Evolutionary conservation across 2,113 vertebrate species (phyloP).

Genomic region (Columbina picui): DNA sequence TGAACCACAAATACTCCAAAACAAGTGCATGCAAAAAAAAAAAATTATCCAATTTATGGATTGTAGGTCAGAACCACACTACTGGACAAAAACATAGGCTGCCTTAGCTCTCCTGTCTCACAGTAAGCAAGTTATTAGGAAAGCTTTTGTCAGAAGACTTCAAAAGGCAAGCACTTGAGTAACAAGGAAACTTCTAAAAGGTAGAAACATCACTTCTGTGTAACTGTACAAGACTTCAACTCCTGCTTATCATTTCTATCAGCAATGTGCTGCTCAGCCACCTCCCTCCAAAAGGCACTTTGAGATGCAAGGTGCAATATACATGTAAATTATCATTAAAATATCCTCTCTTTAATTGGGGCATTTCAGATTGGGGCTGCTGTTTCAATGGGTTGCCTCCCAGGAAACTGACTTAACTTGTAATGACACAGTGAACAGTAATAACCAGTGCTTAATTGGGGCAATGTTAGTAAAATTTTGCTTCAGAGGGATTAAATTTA

Average conservation of each 20-base stretch:
- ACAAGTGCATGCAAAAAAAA: neutral
- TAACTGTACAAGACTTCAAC: neutral
- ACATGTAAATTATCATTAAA: slow-evolving; percentile 51
- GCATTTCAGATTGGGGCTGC: slow-evolving; percentile 24
- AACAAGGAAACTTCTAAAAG: neutral
- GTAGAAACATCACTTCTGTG: neutral
- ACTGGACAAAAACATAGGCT: neutral
- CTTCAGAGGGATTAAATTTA: slow-evolving; percentile 58
- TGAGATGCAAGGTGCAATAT: slow-evolving; percentile 12
- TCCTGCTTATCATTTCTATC: slow-evolving; percentile 8
- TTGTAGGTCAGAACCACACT: neutral
- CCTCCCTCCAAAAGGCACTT: slow-evolving; percentile 11
- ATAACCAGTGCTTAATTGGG: slow-evolving; percentile 48
- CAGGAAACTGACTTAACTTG: slow-evolving; percentile 50
- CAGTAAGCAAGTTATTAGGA: neutral
- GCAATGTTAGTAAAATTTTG: slow-evolving; percentile 35
- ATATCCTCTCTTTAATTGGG: slow-evolving; percentile 36
- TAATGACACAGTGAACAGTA: slow-evolving; percentile 55
- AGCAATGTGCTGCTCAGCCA: neutral
- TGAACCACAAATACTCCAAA: neutral
- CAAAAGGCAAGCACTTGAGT: neutral
- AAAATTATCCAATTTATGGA: neutral
- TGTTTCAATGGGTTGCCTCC: slow-evolving; percentile 53
- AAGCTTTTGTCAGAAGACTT: neutral
- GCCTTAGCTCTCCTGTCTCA: neutral